These are phyloP conservation scores for Oreochromis mossambicus DNA, from an alignment of 2,797 vertebrate species.

Conservation along the genomic window DNA sequence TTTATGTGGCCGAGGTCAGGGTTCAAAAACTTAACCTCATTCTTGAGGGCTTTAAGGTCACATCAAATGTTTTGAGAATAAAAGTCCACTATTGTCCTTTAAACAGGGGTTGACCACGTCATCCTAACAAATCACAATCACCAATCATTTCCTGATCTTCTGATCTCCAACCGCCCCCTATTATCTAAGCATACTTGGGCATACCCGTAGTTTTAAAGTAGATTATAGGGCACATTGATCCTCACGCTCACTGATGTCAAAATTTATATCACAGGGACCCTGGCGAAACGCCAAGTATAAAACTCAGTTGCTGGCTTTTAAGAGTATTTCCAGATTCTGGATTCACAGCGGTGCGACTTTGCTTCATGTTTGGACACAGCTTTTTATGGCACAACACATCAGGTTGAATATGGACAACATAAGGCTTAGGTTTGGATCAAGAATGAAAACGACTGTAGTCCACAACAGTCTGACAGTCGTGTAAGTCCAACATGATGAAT, in stretches of 20 bases:
- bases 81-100: not conserved
- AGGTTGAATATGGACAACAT: not conserved
- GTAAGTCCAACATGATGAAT: not conserved
- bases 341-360: not conserved
- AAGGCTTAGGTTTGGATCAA: not conserved
- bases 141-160: not conserved
- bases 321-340: not conserved
- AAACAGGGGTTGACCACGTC: not conserved
- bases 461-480: not conserved
- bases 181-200: too few relatives aligned
- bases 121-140: not conserved
- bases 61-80: not conserved
- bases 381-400: not conserved
- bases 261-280: fast-evolving
- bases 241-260: fast-evolving
- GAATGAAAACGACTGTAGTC: fast-evolving
- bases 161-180: too few relatives aligned
- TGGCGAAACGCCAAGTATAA: not conserved
- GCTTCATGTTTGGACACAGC: fast-evolving
- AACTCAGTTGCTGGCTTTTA: fast-evolving
- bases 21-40: not conserved
- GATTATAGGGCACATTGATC: not conserved
- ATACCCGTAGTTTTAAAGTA: not conserved
- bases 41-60: not conserved
- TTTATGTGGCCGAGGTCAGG: not conserved